A percentile compares a stretch with the other conserved stretches of the same genome.
Conservation (phyloP, 2,888 invertebrate species). For the Mimumesa dahlbomi region DNA sequence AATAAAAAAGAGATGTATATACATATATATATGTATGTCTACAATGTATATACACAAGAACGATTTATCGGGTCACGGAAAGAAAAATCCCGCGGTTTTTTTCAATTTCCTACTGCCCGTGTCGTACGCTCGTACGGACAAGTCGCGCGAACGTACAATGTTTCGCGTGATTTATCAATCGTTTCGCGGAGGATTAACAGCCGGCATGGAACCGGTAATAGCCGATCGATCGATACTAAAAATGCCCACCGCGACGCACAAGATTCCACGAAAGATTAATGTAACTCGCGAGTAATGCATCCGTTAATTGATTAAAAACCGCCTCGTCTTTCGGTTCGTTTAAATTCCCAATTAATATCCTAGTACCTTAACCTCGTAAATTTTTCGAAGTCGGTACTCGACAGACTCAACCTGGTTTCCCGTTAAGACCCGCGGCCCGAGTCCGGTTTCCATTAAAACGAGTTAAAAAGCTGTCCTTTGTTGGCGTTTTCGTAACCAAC, state of each 20-base stretch:
- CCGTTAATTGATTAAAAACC: conserved; percentile 21
- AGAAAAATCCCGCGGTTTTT: conserved; percentile 47
- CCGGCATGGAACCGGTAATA: conserved; percentile 46
- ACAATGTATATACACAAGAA: too few relatives aligned
- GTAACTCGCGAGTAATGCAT: background rate
- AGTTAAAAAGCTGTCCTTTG: conserved; percentile 27
- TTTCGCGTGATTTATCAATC: conserved; percentile 62
- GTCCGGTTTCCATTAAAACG: conserved; percentile 35
- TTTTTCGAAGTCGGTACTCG: background rate
- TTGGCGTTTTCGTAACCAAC: conserved; percentile 47
- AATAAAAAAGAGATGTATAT: too few relatives aligned
- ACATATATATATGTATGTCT: too few relatives aligned
- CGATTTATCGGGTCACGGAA: conserved; percentile 41
- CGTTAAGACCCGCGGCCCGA: conserved; percentile 5
- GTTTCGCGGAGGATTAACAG: conserved; percentile 41
- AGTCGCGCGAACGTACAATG: conserved; percentile 56
- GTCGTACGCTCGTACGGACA: conserved; percentile 29
- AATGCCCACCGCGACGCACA: background rate
- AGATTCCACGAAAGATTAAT: conserved; percentile 27
- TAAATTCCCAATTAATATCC: conserved; percentile 14
- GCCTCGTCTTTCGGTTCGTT: background rate
- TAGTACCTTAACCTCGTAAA: conserved; percentile 30
- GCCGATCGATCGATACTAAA: conserved; percentile 42
- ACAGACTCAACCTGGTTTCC: conserved; percentile 34
- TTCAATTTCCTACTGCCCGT: conserved; percentile 34